Percentiles rank a stretch among this genome's conserved stretches.
Conservation (phyloP, 1,140 invertebrate genomes). For the Lucilia cuprina region DNA sequence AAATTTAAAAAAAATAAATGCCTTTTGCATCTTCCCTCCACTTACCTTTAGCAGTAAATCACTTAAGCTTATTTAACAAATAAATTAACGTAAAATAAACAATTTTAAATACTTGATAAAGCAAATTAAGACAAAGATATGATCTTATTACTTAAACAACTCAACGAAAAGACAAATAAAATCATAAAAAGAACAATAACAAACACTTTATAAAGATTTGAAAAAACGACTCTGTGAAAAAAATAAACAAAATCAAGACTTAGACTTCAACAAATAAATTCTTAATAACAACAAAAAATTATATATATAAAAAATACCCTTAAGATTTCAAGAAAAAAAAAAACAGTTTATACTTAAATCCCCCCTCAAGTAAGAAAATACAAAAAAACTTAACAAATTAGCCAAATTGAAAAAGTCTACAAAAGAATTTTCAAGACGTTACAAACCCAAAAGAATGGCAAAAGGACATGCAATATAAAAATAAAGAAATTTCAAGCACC, state of each 20-base stretch:
- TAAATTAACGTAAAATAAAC: constrained; percentile 30
- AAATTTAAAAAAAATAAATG: no score
- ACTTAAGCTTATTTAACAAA: constrained; percentile 20
- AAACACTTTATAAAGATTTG: constrained; percentile 23
- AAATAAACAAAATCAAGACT: constrained; percentile 17
- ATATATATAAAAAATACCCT: background rate
- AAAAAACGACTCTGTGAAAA: background rate
- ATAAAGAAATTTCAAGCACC: background rate
- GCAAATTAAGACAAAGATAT: constrained; percentile 29
- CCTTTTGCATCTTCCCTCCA: background rate
- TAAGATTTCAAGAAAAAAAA: background rate
- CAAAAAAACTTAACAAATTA: constrained; percentile 34
- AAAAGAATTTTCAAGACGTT: background rate
- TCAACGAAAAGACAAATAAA: constrained; percentile 17
- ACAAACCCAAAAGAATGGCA: constrained; percentile 16
- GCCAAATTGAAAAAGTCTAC: constrained; percentile 35
- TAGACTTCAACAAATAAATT: constrained; percentile 31
- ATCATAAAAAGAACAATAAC: constrained; percentile 34
- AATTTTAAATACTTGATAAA: constrained; percentile 27
- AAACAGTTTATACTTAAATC: background rate
- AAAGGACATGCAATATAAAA: constrained; percentile 15
- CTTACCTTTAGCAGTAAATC: background rate
- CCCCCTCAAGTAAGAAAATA: background rate
- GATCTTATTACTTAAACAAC: background rate
- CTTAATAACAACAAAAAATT: constrained; percentile 2